Base-by-base conservation (phyloP, 1,140 invertebrate species). In the Lithobius niger region DNA sequence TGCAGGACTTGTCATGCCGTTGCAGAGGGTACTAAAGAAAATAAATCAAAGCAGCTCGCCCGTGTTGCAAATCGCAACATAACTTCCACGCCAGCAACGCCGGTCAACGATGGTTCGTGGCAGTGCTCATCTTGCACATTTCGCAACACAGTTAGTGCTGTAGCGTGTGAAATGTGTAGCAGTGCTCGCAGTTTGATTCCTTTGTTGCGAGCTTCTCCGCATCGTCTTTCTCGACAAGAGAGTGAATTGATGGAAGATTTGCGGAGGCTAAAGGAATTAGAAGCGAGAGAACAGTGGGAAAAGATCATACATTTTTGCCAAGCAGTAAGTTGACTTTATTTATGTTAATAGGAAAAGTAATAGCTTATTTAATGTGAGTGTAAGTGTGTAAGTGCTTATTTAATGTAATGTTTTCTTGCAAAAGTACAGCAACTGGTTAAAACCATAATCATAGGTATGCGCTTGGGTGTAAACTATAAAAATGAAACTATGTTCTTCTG, bases 181-280 rank as follows among this genome's bases (percentile, higher is more conserved):
- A 83, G 81, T 61, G 75, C 75, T 28, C 56, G 66, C 19, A 66
- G 63, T 60, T 53, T 69, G 36, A 57, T 59, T 49, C 63, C 54
- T 55, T 54, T 62, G 48, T 61, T 55, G 54, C 62, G 59, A 16
- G 56, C 49, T 27, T 54, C 54, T 27, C 52, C 25, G 56, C 56
- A n/a, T 15, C 43, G 27, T 59, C 56, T 52, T 54, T 56, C 36
- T 44, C 54, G 18, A 27, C 58, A 22, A 43, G 84, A 88, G 62
- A 88, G 83, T 64, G 84, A 84, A 21, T 79, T 86, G 6, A 86
- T 88, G 82, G 87, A 88, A 66, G 84, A 88, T 57, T 70, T 92
- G 22, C 71, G 87, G 1, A 74, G 83, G 56, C 74, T 82, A 19
- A 86, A 91, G 64, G 88, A 91, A 68, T 78, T 79, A 54, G 83